These are phyloP conservation scores for Stenchaetothrips biformis DNA, from an alignment of 2,888 invertebrate genomes.

Conservation along the genomic window DNA sequence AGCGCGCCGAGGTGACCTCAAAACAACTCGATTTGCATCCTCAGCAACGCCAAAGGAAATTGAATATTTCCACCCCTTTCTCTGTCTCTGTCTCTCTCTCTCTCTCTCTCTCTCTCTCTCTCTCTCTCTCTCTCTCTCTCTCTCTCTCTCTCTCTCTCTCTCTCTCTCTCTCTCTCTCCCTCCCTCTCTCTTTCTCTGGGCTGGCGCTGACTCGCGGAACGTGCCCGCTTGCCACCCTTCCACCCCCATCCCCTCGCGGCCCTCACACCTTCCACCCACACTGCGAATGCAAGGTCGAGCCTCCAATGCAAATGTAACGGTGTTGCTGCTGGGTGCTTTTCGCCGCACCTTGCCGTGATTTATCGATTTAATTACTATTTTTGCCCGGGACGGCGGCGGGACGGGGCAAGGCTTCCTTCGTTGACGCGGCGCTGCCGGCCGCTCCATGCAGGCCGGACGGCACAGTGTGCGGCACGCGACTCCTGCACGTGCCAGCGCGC, in stretches of 20 bases:
- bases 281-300: too few species aligned
- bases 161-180: not conserved
- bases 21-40: constrained; percentile 13
- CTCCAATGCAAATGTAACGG: too few species aligned
- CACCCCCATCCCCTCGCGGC: not conserved
- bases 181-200: too few species aligned
- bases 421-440: not conserved
- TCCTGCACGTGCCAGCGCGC: not conserved
- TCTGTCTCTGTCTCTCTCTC: not conserved
- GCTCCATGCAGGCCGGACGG: not conserved
- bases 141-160: not conserved
- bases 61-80: constrained; percentile 23
- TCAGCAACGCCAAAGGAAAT: constrained; percentile 12
- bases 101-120: not conserved
- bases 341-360: too few species aligned
- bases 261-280: not conserved
- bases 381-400: too few species aligned
- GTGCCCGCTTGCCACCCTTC: not conserved
- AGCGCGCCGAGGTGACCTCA: not conserved
- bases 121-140: not conserved
- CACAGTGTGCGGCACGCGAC: not conserved
- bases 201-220: constrained; percentile 9
- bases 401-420: too few species aligned
- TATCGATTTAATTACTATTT: too few species aligned
- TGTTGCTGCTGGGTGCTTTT: too few species aligned